Conservation (phyloP, 2,888 invertebrate genomes). For the Cabera pusaria region DNA sequence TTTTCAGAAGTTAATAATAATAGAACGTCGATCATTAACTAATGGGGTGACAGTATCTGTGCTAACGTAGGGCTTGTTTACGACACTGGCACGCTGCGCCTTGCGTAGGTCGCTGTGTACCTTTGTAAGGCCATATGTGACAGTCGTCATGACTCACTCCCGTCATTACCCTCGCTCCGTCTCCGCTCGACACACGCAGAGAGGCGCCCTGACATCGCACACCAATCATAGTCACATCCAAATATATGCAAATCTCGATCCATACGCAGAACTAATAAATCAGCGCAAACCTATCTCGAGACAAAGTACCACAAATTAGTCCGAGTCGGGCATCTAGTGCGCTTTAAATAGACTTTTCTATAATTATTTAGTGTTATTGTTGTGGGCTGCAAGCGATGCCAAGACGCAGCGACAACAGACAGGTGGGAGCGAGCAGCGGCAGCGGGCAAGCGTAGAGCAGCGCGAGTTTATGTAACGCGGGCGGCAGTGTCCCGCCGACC, state of each 20-base stretch:
- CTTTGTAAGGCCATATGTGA: conserved; percentile 17
- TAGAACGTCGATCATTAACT: conserved; percentile 17
- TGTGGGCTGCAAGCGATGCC: conserved; percentile 73
- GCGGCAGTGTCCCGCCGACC: conserved; percentile 72
- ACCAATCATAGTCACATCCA: conserved; percentile 1
- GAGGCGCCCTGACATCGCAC: conserved; percentile 3
- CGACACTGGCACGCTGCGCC: conserved; percentile 1
- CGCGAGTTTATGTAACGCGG: conserved; percentile 68
- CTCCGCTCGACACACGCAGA: conserved; percentile 21
- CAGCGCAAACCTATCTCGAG: conserved; percentile 39
- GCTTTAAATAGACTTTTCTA: conserved; percentile 69
- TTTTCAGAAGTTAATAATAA: conserved; percentile 13
- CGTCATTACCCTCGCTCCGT: conserved; percentile 14
- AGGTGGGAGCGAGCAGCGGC: conserved; percentile 70
- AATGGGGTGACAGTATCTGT: conserved; percentile 12
- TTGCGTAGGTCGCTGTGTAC: conserved; percentile 10
- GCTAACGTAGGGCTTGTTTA: conserved; percentile 2
- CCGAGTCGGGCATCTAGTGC: conserved; percentile 52
- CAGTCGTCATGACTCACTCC: conserved; percentile 17
- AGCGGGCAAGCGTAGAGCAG: conserved; percentile 39
- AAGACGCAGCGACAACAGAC: conserved; percentile 74
- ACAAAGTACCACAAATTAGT: conserved; percentile 58
- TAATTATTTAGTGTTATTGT: conserved; percentile 80
- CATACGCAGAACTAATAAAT: conserved; percentile 4
- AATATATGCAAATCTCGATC: not conserved